A percentile compares a stretch with the other conserved stretches of the same genome.
Conservation (phyloP, 2,888 invertebrate species). For the Bhutanitis thaidina region DNA sequence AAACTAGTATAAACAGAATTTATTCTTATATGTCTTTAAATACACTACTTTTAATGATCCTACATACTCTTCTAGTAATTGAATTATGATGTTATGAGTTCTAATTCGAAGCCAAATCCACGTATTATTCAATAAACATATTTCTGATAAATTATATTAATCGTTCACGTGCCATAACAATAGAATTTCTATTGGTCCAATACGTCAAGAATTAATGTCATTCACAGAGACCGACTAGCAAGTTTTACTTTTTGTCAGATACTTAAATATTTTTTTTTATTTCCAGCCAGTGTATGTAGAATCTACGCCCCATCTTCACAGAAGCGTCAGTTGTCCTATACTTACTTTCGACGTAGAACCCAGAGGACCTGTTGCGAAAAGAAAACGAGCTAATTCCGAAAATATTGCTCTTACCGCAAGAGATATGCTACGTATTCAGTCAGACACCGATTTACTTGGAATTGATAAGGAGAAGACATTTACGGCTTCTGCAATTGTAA, state of each 20-base stretch:
- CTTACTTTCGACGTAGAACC: slow-evolving; percentile 82
- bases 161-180: too few relatives aligned
- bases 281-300: slow-evolving; percentile 88
- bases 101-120: too few relatives aligned
- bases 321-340: slow-evolving; percentile 86
- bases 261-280: slow-evolving; percentile 7
- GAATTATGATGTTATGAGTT: too few relatives aligned
- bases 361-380: slow-evolving; percentile 65
- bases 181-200: too few relatives aligned
- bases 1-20: neutral
- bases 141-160: too few relatives aligned
- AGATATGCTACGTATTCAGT: slow-evolving; percentile 83
- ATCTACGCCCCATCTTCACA: slow-evolving; percentile 62
- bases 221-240: too few relatives aligned
- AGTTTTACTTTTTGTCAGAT: too few relatives aligned
- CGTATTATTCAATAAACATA: too few relatives aligned
- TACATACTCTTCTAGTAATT: too few relatives aligned
- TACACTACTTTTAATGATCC: too few relatives aligned
- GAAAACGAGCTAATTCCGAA: slow-evolving; percentile 83
- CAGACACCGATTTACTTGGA: slow-evolving; percentile 88
- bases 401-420: slow-evolving; percentile 72
- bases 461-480: slow-evolving; percentile 90
- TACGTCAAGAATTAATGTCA: too few relatives aligned
- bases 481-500: slow-evolving; percentile 84
- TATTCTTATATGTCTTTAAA: too few relatives aligned